phyloP scores from a whole-genome alignment of 2,113 vertebrate genomes.

The Illadopsis cleaveri region DNA sequence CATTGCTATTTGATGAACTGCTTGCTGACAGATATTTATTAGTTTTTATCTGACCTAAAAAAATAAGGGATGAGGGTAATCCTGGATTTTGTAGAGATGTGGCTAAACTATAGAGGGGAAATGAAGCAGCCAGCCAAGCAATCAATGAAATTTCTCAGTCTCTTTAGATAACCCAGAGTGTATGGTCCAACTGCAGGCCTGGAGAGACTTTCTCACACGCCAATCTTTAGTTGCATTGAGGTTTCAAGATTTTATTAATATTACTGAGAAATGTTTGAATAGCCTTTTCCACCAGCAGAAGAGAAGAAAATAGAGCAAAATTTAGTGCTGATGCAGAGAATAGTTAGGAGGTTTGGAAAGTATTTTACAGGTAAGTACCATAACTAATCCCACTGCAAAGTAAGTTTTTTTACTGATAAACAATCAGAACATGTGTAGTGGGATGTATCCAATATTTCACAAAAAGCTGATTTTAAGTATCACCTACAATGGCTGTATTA shows the following conservation, averaged over 20 bases:
- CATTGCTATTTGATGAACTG: not conserved
- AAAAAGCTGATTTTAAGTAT: not conserved
- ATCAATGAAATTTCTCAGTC: not conserved
- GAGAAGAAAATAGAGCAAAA: not conserved
- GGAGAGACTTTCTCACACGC: accelerated
- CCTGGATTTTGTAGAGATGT: not conserved
- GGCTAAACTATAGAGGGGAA: not conserved
- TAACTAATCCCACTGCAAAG: not conserved
- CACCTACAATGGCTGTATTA: not conserved
- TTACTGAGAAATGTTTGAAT: not conserved
- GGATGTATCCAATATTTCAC: not conserved
- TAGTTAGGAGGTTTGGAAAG: not conserved
- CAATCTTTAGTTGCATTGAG: not conserved
- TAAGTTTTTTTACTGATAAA: not conserved
- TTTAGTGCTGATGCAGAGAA: not conserved
- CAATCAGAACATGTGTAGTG: not conserved
- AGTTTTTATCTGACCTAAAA: not conserved
- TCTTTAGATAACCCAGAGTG: not conserved
- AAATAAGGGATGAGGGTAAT: not conserved
- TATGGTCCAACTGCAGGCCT: not conserved
- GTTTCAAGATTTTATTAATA: not conserved
- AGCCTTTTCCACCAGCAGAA: not conserved
- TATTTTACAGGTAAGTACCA: not conserved
- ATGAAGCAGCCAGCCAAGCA: not conserved
- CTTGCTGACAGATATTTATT: conserved; percentile 31